Percentiles rank a stretch among this genome's conserved stretches.
These are phyloP conservation scores for Melieria crassipennis DNA, from an alignment of 2,888 invertebrate genomes.

Conservation along the genomic window DNA sequence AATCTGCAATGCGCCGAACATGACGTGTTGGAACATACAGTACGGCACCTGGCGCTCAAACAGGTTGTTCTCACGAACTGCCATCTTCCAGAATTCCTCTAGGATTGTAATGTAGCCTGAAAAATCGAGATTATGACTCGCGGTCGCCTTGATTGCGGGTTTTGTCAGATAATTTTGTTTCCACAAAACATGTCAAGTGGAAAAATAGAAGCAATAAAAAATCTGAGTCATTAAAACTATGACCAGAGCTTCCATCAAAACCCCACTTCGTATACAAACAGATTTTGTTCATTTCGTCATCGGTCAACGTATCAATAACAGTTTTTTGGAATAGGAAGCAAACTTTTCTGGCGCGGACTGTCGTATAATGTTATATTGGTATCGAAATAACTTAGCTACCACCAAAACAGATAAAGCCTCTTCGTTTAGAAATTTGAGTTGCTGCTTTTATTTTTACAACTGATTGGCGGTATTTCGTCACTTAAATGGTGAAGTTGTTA, in stretches of 20 bases:
- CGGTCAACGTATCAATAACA: slow-evolving; percentile 15
- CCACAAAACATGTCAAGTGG: no score
- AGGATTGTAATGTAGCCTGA: background rate
- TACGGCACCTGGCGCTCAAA: background rate
- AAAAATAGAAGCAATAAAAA: background rate
- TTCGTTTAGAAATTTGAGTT: slow-evolving; percentile 41
- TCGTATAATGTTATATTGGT: slow-evolving; percentile 49
- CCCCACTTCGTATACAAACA: slow-evolving; percentile 7
- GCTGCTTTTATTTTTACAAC: background rate
- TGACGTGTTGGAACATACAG: background rate
- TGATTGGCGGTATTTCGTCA: slow-evolving; percentile 22
- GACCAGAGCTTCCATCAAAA: background rate
- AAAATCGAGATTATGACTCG: background rate
- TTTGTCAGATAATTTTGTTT: background rate
- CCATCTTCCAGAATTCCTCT: background rate
- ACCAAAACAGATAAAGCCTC: slow-evolving; percentile 47
- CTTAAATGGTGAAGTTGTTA: background rate
- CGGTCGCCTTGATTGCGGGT: background rate
- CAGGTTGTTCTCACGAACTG: background rate
- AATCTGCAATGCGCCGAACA: background rate
- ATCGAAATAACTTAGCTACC: slow-evolving; percentile 45
- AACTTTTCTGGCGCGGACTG: slow-evolving; percentile 16
- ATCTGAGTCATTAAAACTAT: background rate
- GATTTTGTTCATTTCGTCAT: slow-evolving; percentile 2
- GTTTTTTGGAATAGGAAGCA: slow-evolving; percentile 8